Evolutionary conservation across 2,888 invertebrate species (phyloP), one percentile per base, ranked within the genome.

Genomic region (Cinara cedri): DNA sequence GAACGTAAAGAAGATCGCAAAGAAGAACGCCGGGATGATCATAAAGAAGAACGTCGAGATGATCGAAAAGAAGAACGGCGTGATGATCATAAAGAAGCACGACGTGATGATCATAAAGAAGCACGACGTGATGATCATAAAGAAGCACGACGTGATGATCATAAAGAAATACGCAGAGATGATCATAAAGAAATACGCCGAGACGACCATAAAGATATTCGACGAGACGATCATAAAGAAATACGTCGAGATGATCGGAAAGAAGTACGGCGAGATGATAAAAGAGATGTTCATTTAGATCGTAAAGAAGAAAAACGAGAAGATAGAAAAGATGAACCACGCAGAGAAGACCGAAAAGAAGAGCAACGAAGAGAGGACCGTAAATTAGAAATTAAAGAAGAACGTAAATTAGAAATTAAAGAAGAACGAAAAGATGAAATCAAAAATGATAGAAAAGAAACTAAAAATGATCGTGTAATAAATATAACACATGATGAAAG

Each of bases 401-500:
- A 65, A n/a, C 74, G 51, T n/a, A 75, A 65, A 75, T 21, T n/a
- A 24, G 74, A 75, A 54, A 14, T 10, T 21, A 89, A 83, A 51
- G 63, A 74, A 82, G 82, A 65, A 82, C 83, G 44, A 83, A 83
- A 80, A 84, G 83, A 76, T 84, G 65, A 66, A 55, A 46, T 76
- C 0, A 76, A 57, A 24, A 76, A 49, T 83, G 84, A 14, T 83
- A 82, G 80, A 93, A 65, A 82, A 24, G 82, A 82, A 55, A 70
- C 82, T 14, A 65, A 82, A 46, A 26, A 8, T 24, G 72, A 72
- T 0, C 57, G 46, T 57, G 8, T 60, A 46, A 1, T 60, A 46
- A 72, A 42, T 72, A 24, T 46, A 21, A 60, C 26, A 46, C 44
- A 72, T 26, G 57, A 72, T 84, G 92, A 93, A 19, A 93, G 93